Percentiles rank a stretch among this genome's conserved stretches.
phyloP scores from a whole-genome alignment of 2,888 invertebrate genomes.

The Pantelozetes paolii region DNA sequence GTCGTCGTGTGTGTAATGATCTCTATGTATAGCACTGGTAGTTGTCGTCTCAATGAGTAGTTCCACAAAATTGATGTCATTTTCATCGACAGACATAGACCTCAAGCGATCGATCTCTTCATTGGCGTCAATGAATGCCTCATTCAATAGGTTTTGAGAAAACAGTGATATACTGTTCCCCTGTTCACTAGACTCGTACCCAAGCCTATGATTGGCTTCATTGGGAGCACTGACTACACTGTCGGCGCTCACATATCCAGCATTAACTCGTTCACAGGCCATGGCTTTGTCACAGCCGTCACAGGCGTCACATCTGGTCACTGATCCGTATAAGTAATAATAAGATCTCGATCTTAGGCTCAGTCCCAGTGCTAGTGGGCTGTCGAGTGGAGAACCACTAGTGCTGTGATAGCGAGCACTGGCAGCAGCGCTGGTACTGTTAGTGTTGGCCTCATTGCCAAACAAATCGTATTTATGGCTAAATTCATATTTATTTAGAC shows the following conservation, averaged over 20 bases:
- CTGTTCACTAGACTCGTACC: no score
- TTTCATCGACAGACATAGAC: constrained; percentile 8
- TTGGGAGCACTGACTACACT: not conserved
- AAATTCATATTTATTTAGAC: not conserved
- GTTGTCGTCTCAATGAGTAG: not conserved
- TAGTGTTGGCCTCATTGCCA: not conserved
- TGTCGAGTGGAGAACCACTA: not conserved
- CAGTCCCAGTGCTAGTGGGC: not conserved
- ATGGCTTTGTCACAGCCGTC: constrained; percentile 22
- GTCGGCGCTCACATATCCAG: not conserved
- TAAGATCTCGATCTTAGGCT: constrained; percentile 9
- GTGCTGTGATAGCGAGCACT: not conserved
- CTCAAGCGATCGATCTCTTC: not conserved
- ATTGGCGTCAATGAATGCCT: constrained; percentile 3
- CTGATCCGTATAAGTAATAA: constrained; percentile 32
- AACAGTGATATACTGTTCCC: not conserved
- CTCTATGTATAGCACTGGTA: not conserved
- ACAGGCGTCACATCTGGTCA: constrained; percentile 19
- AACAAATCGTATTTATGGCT: not conserved
- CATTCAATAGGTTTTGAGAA: not conserved
- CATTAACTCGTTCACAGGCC: constrained; percentile 22
- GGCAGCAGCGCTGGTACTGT: not conserved
- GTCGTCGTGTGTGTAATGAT: no score
- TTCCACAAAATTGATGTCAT: not conserved
- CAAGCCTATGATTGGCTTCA: not conserved